Evolutionary conservation across 2,888 invertebrate species (phyloP), one percentile per base, ranked within the genome.

Genomic region (Malthinus seriepunctatus): DNA sequence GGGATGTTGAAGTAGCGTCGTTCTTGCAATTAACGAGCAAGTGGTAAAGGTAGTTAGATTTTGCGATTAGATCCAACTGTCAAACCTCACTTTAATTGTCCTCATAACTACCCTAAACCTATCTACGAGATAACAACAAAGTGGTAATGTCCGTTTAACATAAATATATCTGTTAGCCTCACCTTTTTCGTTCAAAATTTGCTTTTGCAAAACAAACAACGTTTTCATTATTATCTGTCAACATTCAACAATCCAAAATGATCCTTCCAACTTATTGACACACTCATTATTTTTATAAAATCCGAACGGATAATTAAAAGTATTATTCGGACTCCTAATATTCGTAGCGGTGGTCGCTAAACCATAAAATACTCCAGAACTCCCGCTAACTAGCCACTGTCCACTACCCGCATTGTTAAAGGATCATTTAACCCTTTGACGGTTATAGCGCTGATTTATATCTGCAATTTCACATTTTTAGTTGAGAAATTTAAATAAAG

Each of bases 381-480:
- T 52, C 51, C 23, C 48, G 60, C 57, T 56, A 60, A 61, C 60
- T 55, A 62, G 60, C 64, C 66, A 59, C 63, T 71, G 71, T 71
- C 72, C 72, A 67, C 69, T 66, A 68, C 67, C 67, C 69, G 69
- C 69, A 75, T 75, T 75, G 73, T 74, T 75, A 71, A 73, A 72
- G 76, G 71, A 71, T 75, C 75, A 76, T 77, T 76, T 76, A 74
- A 66, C 71, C 74, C 72, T 75, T 76, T 75, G 76, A 74, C 69
- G 59, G 59, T 54, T 54, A 60, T 55, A 58, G 51, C 59, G 55
- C 61, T 69, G 69, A 70, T 70, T 69, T 70, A 70, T 66, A 51
- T 35, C 54, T 42, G 55, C 59, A 64, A 62, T 66, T 66, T 59
- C 54, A 62, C 57, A 68, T 63, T 68, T 67, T 67, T 63, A 60